A percentile compares a stretch with the other conserved stretches of the same genome.
These are phyloP conservation scores for Dioctria linearis DNA, from an alignment of 2,888 invertebrate genomes.

Conservation along the genomic window DNA sequence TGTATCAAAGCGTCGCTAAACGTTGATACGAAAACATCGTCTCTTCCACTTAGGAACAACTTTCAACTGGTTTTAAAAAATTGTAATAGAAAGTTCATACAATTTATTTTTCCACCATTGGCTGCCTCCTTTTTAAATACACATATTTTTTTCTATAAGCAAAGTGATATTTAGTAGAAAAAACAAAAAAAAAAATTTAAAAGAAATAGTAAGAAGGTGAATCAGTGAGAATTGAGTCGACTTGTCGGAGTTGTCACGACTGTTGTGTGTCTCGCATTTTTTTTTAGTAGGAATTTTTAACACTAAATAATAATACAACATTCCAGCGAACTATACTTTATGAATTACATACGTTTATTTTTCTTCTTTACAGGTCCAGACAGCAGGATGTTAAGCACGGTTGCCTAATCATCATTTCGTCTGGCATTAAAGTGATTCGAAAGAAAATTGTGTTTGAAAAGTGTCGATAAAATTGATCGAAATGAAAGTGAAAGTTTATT, in stretches of 20 bases:
- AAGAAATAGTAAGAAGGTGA: neutral
- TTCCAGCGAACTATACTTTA: no score
- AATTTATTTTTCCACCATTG: constrained; percentile 22
- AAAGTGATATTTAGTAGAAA: neutral
- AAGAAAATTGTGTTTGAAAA: neutral
- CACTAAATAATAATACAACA: no score
- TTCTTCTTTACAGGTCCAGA: neutral
- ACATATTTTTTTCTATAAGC: neutral
- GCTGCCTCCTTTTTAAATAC: neutral
- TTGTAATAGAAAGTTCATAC: constrained; percentile 34
- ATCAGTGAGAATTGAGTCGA: neutral
- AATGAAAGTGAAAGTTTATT: neutral
- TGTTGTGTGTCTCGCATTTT: neutral
- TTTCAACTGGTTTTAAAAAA: constrained; percentile 20
- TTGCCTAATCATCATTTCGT: neutral
- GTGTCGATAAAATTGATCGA: neutral
- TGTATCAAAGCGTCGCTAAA: constrained; percentile 72
- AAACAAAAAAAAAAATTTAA: neutral
- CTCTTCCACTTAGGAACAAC: constrained; percentile 3
- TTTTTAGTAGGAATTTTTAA: neutral
- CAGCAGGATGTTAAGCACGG: neutral
- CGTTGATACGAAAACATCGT: constrained; percentile 72
- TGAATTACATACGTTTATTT: neutral
- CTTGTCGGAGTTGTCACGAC: neutral
- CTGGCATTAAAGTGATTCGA: neutral